Conservation (phyloP, 2,113 vertebrate species). For the Pongo pygmaeus region DNA sequence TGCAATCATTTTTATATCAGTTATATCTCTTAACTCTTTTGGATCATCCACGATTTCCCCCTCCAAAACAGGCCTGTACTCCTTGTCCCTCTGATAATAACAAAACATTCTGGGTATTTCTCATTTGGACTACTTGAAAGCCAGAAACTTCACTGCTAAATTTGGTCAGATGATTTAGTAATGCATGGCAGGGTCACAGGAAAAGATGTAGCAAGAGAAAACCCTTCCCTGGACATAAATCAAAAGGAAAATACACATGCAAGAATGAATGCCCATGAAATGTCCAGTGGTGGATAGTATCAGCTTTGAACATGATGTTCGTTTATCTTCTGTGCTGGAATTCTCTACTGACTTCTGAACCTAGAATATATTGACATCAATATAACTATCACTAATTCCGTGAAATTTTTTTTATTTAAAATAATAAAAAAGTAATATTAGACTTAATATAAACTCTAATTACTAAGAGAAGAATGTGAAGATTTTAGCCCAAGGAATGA, state of each 20-base stretch:
- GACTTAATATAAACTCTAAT: background rate
- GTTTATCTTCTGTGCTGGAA: background rate
- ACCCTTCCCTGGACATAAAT: background rate
- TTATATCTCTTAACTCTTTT: background rate
- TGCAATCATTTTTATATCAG: background rate
- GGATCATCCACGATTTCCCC: background rate
- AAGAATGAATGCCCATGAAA: background rate
- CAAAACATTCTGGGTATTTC: background rate
- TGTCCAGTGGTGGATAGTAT: background rate
- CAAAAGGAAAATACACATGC: background rate
- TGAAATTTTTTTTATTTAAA: background rate
- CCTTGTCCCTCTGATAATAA: background rate
- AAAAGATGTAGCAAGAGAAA: background rate
- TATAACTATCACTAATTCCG: background rate
- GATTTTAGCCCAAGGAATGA: background rate
- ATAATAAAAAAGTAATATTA: background rate
- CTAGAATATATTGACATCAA: background rate
- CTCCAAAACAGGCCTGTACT: background rate
- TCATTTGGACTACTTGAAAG: background rate
- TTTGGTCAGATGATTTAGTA: constrained; percentile 7
- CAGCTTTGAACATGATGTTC: background rate
- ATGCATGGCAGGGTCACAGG: background rate
- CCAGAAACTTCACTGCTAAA: background rate
- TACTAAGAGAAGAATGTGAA: background rate
- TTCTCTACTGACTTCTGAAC: background rate